Conservation (phyloP, 2,888 invertebrate species). For the Eledone cirrhosa region DNA sequence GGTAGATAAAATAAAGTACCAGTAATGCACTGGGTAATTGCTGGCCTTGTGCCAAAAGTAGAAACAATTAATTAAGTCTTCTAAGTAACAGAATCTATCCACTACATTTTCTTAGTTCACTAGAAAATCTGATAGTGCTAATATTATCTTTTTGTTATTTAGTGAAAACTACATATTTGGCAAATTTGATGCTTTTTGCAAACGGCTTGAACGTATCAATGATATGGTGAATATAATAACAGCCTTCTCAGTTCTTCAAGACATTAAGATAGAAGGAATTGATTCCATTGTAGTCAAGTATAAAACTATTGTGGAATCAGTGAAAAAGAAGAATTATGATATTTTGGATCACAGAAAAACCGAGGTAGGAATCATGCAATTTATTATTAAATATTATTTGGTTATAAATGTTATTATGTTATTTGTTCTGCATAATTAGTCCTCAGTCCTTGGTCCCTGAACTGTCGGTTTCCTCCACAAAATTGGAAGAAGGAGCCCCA, state of each 20-base stretch:
- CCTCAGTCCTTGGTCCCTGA: background rate
- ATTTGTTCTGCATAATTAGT: background rate
- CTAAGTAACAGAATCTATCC: too few relatives aligned
- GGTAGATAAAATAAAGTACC: too few relatives aligned
- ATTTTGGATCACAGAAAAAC: conserved; percentile 89
- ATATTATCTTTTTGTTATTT: conserved; percentile 31
- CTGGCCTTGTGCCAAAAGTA: too few relatives aligned
- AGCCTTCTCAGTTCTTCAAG: conserved; percentile 82
- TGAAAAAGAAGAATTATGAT: conserved; percentile 88
- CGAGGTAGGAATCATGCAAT: conserved; percentile 67
- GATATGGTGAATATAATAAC: conserved; percentile 91
- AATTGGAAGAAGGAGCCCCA: too few relatives aligned
- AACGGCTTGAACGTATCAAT: conserved; percentile 85
- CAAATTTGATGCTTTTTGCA: conserved; percentile 94
- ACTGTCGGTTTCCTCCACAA: background rate
- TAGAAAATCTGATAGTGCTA: background rate
- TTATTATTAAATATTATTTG: background rate
- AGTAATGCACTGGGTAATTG: too few relatives aligned
- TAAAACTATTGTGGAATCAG: conserved; percentile 83
- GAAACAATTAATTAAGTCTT: too few relatives aligned
- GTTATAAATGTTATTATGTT: too few relatives aligned
- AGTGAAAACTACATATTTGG: conserved; percentile 98
- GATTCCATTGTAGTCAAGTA: conserved; percentile 78
- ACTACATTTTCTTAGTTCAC: background rate
- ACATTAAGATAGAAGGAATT: conserved; percentile 69